phyloP scores from a whole-genome alignment of 2,888 invertebrate species.

The Thalpophila matura region DNA sequence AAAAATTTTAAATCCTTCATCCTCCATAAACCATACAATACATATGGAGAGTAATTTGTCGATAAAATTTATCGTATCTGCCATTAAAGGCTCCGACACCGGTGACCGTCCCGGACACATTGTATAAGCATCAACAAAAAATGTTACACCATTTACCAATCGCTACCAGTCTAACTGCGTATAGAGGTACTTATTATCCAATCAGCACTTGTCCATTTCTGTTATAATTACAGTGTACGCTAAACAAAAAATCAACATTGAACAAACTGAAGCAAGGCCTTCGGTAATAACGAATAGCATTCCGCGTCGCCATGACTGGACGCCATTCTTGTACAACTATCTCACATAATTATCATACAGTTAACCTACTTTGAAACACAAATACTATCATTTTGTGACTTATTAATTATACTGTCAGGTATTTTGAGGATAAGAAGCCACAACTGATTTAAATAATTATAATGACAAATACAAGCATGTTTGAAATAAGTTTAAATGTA shows the following conservation, averaged over 20 bases:
- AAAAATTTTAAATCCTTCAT: too few species aligned
- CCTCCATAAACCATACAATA: too few species aligned
- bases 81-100: too few species aligned
- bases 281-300: slow-evolving; percentile 58
- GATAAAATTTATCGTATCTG: too few species aligned
- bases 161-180: slow-evolving; percentile 4
- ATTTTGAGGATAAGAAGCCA: slow-evolving; percentile 23
- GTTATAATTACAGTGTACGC: slow-evolving; percentile 45
- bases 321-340: slow-evolving; percentile 70
- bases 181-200: slow-evolving; percentile 24
- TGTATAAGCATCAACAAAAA: background rate
- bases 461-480: background rate
- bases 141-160: background rate
- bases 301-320: slow-evolving; percentile 58
- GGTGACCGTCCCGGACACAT: too few species aligned
- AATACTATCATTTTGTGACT: slow-evolving; percentile 60
- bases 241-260: slow-evolving; percentile 60
- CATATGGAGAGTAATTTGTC: too few species aligned
- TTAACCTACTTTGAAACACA: slow-evolving; percentile 64
- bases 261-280: slow-evolving; percentile 62
- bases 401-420: slow-evolving; percentile 38
- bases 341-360: slow-evolving; percentile 68
- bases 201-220: slow-evolving; percentile 26
- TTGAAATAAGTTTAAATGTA: too few species aligned
- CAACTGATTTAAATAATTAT: slow-evolving; percentile 11